Conservation (phyloP, 2,888 invertebrate genomes). For the Aporophyla lueneburgensis region DNA sequence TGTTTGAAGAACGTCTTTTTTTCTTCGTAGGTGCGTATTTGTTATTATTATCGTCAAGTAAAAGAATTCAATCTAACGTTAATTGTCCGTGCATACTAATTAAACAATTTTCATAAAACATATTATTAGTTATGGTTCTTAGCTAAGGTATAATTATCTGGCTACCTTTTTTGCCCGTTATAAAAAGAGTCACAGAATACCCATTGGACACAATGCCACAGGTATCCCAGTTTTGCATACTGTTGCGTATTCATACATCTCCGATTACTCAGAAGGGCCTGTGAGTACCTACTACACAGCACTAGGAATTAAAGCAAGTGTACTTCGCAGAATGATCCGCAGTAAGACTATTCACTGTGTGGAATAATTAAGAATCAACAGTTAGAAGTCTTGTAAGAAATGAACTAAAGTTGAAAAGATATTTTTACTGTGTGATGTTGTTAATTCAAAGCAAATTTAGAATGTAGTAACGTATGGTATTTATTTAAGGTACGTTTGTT, state of each 20-base stretch:
- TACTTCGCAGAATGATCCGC: slow-evolving; percentile 21
- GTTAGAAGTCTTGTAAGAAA: neutral
- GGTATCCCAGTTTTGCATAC: slow-evolving; percentile 11
- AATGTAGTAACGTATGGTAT: too few species aligned
- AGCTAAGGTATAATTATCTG: neutral
- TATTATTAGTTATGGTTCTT: neutral
- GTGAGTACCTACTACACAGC: neutral
- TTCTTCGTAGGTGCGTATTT: neutral
- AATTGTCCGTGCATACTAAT: neutral
- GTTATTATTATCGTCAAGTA: neutral
- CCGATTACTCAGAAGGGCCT: slow-evolving; percentile 24
- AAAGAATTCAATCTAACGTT: neutral
- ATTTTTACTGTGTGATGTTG: neutral
- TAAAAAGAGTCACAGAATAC: neutral
- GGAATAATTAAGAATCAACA: neutral
- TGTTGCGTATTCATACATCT: slow-evolving; percentile 29
- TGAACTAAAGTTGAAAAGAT: neutral
- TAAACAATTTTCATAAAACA: neutral
- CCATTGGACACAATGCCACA: neutral
- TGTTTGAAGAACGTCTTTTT: neutral
- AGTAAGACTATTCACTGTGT: neutral
- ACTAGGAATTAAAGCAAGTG: slow-evolving; percentile 18
- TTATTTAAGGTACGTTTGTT: too few species aligned
- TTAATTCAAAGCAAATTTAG: neutral
- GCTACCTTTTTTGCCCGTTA: neutral